A percentile compares a stretch with the other conserved stretches of the same genome.
These are phyloP conservation scores for Fopius arisanus DNA, from an alignment of 1,140 invertebrate genomes.

Conservation along the genomic window DNA sequence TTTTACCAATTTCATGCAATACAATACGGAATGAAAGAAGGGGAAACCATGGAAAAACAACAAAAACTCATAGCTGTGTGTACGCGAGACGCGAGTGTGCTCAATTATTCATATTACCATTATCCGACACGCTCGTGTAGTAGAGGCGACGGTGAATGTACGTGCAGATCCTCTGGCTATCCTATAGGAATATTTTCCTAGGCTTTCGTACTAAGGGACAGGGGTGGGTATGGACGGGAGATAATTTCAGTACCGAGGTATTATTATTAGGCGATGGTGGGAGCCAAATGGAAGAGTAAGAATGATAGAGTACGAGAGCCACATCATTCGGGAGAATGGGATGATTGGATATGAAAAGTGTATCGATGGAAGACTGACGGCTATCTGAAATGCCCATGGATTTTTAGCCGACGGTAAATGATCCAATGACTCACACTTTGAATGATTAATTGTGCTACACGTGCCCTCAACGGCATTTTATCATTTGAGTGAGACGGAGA, in stretches of 20 bases:
- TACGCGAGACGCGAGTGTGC: conserved; percentile 39
- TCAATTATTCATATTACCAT: conserved; percentile 49
- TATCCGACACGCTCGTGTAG: conserved; percentile 21
- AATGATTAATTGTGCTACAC: conserved; percentile 54
- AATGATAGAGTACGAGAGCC: not conserved
- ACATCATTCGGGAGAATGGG: not conserved
- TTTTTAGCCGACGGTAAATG: conserved; percentile 38
- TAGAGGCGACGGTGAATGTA: conserved; percentile 32
- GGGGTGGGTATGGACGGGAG: not conserved
- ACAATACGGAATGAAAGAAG: not conserved
- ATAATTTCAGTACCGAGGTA: conserved; percentile 27
- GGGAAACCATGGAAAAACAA: not conserved
- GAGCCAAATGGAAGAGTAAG: not conserved
- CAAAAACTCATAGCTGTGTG: conserved; percentile 14
- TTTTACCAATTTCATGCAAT: conserved; percentile 2
- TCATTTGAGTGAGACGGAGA: not conserved
- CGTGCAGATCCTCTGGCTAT: conserved; percentile 36
- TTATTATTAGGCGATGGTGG: conserved; percentile 30
- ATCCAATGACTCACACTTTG: conserved; percentile 57
- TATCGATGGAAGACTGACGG: conserved; percentile 11
- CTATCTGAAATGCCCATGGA: conserved; percentile 44
- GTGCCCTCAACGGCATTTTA: conserved; percentile 10
- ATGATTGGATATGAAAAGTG: conserved; percentile 11
- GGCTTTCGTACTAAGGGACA: not conserved
- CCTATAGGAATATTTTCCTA: not conserved